These are phyloP conservation scores for Circaetus cinerascens DNA, from an alignment of 2,113 vertebrate genomes.

Conservation along the genomic window DNA sequence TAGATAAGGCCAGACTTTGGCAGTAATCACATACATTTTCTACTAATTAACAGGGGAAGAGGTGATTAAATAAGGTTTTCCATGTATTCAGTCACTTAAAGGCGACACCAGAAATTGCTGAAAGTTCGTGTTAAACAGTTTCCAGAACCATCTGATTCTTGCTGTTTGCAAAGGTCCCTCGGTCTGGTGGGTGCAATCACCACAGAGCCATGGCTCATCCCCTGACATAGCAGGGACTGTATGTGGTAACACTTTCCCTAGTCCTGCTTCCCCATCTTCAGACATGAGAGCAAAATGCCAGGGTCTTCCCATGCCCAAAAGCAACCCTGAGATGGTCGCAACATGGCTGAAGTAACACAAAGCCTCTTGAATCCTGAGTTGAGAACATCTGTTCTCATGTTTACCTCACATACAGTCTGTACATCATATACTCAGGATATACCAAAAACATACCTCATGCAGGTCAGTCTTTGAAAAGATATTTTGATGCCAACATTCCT, in stretches of 20 bases:
- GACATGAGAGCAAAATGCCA: background rate
- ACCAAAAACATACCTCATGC: background rate
- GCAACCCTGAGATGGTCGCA: background rate
- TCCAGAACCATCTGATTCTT: background rate
- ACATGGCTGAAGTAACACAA: background rate
- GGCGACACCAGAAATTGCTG: background rate
- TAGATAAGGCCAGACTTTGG: background rate
- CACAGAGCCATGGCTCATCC: background rate
- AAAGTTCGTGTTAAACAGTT: background rate
- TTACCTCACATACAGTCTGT: background rate
- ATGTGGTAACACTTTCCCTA: background rate
- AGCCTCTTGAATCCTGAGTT: background rate
- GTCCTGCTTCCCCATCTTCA: background rate
- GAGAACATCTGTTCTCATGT: background rate
- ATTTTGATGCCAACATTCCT: background rate
- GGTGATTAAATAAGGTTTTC: background rate
- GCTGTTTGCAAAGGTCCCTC: background rate
- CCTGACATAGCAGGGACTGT: background rate
- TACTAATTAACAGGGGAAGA: background rate
- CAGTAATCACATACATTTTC: background rate
- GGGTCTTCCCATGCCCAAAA: background rate
- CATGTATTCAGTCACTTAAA: background rate
- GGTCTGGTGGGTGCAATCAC: background rate
- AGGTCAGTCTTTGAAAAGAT: background rate
- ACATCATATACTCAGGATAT: background rate